phyloP scores from a whole-genome alignment of 1,140 invertebrate species.

The Plectrocnemia conspersa region DNA sequence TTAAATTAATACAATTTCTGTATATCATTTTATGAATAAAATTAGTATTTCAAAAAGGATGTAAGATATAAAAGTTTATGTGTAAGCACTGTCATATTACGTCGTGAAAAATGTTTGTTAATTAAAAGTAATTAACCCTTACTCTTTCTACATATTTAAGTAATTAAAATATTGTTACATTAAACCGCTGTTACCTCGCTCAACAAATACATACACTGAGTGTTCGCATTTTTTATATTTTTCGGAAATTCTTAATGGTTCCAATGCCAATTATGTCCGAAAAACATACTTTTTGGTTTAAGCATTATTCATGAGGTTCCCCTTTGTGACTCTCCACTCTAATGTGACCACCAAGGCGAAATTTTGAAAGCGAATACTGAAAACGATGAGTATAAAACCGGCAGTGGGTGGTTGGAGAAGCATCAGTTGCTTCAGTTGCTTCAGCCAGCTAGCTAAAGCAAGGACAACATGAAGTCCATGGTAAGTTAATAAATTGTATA shows the following conservation, averaged over 20 bases:
- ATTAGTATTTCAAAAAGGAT: too few species aligned
- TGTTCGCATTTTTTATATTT: background rate
- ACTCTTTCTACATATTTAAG: too few species aligned
- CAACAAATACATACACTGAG: background rate
- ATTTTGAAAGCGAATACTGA: conserved; percentile 9
- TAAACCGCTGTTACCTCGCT: too few species aligned
- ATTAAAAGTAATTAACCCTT: too few species aligned
- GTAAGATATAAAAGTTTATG: too few species aligned
- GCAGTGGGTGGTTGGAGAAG: background rate
- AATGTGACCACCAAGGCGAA: conserved; percentile 14
- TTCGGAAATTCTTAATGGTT: background rate
- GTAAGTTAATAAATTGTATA: background rate
- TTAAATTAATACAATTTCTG: too few species aligned
- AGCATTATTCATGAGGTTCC: conserved; percentile 5
- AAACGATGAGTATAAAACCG: conserved; percentile 11
- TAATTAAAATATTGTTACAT: too few species aligned
- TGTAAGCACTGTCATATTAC: too few species aligned
- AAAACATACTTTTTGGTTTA: background rate
- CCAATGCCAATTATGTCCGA: conserved; percentile 5
- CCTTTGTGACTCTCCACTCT: background rate
- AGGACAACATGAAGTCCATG: conserved; percentile 12
- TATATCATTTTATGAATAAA: too few species aligned
- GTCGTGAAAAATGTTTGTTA: too few species aligned
- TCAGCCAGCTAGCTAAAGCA: background rate
- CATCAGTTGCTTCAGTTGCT: conserved; percentile 8